Evolutionary conservation across 2,797 vertebrate species (phyloP), one percentile per base, ranked within the genome.

Genomic region (Nannoperca australis): DNA sequence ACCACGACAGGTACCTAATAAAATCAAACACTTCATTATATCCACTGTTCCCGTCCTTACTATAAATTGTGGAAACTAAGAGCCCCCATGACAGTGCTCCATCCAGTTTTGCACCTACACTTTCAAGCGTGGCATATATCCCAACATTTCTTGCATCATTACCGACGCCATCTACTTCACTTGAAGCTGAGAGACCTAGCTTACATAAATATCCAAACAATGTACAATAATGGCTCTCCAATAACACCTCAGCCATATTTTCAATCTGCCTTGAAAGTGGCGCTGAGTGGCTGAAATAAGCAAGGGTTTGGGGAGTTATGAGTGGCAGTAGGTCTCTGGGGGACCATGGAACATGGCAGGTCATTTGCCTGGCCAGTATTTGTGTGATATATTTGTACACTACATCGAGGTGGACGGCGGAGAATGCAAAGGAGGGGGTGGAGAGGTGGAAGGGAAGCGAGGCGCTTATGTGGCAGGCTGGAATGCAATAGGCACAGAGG

Each of bases 341-440:
- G 87, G 54, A 24, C 73, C n/a, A 22, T 83, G 42, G 45, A 88
- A 86, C 85, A 87, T 89, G 84, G 80, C 88, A 82, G 88, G 87
- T 90, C 80, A 87, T 92, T 88, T 90, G 81, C 88, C 73, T 88
- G 89, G 70, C 78, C 74, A 9, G 73, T 77, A 44, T 70, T 42
- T 53, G 36, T 59, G 78, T 92, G 89, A 91, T 90, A 56, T 88
- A 88, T 92, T 81, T 76, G 49, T 72, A 79, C 53, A 70, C 62
- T 80, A 54, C 32, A 32, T 50, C 32, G 13, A 73, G 66, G 54
- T 50, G 83, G 72, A 70, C 14, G 70, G 51, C 55, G 69, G 74
- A 79, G 78, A 83, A 71, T 74, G 80, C 70, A 47, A 40, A 56
- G 76, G 47, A 51, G 58, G 42, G 24, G 18, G 47, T 42, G 60